Evolutionary conservation across 2,113 vertebrate genomes (phyloP).

Genomic region (Campylorhamphus procurvoides): DNA sequence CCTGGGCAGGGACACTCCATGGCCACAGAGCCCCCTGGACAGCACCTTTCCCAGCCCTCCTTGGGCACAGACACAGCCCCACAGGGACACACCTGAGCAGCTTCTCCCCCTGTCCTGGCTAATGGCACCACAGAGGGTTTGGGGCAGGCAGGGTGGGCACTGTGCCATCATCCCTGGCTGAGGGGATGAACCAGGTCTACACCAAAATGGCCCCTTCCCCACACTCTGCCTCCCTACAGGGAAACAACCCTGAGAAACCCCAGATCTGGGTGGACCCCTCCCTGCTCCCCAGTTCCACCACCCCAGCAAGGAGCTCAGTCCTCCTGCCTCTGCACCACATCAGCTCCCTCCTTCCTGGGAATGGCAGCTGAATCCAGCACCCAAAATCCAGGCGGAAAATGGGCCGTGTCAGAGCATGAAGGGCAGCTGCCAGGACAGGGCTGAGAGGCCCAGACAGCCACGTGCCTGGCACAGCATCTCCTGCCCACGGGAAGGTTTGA

Average conservation of each 20-base stretch:
- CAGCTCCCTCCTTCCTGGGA: background rate
- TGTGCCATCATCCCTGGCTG: background rate
- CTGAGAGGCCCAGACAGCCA: background rate
- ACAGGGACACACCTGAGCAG: background rate
- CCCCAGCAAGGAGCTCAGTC: background rate
- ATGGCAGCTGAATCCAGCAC: background rate
- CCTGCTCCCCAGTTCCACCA: background rate
- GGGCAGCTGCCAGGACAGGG: background rate
- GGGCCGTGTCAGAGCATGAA: accelerated
- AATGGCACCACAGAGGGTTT: background rate
- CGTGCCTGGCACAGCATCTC: background rate
- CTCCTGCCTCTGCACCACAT: accelerated
- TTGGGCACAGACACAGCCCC: background rate
- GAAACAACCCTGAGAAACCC: accelerated
- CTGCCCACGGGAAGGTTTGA: background rate
- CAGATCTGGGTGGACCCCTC: accelerated
- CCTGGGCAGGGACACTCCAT: background rate
- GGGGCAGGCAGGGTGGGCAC: background rate
- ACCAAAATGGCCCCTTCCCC: background rate
- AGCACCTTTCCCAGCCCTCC: background rate
- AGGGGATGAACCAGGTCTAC: background rate
- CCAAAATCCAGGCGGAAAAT: background rate
- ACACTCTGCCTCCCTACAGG: background rate
- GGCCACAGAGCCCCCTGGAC: background rate
- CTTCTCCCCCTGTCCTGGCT: background rate